These are phyloP conservation scores for Hypsopygia costalis DNA, from an alignment of 2,888 invertebrate genomes.

Conservation along the genomic window DNA sequence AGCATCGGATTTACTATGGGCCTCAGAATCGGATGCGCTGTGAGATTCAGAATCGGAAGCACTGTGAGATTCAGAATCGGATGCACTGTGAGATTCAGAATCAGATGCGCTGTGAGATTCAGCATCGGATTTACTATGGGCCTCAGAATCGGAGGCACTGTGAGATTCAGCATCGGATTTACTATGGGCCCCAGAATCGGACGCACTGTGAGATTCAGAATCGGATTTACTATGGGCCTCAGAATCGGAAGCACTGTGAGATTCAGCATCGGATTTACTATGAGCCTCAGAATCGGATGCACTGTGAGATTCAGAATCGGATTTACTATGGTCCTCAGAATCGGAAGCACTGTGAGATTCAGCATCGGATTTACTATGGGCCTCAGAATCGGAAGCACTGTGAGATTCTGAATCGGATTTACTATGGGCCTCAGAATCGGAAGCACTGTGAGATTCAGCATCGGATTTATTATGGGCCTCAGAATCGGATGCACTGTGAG, in stretches of 20 bases:
- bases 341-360: neutral
- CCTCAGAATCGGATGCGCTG: neutral
- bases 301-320: neutral
- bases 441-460: neutral
- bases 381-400: neutral
- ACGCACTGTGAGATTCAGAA: neutral
- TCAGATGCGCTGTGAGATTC: neutral
- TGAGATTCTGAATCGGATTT: neutral
- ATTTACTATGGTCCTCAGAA: neutral
- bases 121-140: neutral
- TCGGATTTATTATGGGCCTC: neutral
- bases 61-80: neutral
- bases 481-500: neutral
- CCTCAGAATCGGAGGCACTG: neutral
- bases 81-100: neutral
- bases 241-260: neutral
- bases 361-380: neutral
- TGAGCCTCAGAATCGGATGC: neutral
- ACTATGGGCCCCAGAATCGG: neutral
- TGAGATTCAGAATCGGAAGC: slow-evolving; percentile 1
- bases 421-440: neutral
- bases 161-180: neutral
- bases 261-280: neutral
- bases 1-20: neutral
- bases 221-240: neutral